Evolutionary conservation across 2,888 invertebrate species (phyloP), one percentile per base, ranked within the genome.

Genomic region (Sesia bembeciformis): DNA sequence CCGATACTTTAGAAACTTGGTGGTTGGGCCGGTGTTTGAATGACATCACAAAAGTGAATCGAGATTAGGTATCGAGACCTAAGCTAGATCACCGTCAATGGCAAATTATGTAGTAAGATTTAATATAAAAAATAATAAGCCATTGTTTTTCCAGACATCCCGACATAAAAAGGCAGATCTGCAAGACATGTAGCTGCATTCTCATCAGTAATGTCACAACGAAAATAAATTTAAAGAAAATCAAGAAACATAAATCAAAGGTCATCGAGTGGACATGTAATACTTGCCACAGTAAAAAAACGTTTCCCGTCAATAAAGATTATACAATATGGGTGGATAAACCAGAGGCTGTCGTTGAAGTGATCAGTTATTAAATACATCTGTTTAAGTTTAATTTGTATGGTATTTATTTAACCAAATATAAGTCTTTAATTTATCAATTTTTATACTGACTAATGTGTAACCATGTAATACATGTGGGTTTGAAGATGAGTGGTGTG

Each of bases 161-260:
- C n/a, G 84, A 90, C 53, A 72, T 93, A 49, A 93, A 92, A 64
- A 80, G 91, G 53, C 91, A 91, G 56, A 70, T 92, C 51, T 93
- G 93, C 63, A 92, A 92, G 67, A 87, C 83, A 60, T 93, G 93
- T 62, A 82, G 89, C 53, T 84, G 89, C 55, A 81, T 90, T 4
- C 74, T 92, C 0, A 78, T 91, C 49, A 75, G 90, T 40, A 88
- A 90, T 40, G 74, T 86, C 55, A 90, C 92, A 4, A 90, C 88
- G 0, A 87, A 68, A 61, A 84, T 91, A 60, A 85, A 90, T 62
- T 68, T 91, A 6, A 80, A 80, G 62, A 87, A 72, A 8, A 90
- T 81, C 58, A 73, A 78, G 3, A 89, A 88, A 58, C 73, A 78
- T 4, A 89, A 88, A 58, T 70, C 69, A 43, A 83, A 86, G 59